Evolutionary conservation across 30 jellyfish, hydroid and myxozoan genomes (phyloP), one percentile per base, ranked within the genome.

Genomic region (Hydra vulgaris): DNA sequence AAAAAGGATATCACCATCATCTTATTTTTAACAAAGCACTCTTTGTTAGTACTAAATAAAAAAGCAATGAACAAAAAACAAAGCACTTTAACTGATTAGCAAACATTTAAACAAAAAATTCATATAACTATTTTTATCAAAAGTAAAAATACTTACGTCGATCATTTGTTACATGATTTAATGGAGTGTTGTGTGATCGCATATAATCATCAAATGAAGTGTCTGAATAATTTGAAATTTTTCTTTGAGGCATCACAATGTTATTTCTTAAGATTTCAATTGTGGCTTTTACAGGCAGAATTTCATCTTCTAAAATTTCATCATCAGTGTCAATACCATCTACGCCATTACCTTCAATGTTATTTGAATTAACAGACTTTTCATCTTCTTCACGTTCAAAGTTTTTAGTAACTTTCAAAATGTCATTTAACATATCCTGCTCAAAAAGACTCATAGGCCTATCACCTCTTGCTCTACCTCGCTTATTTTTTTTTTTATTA

Each of bases 381-480:
- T 78, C 23, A 23, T 66, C 81, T 15, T 80, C 81, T 23, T 78
- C 77, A 19, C 67, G 61, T 18, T 78, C 77, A 68, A 68, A 68
- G 15, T 68, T 68, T 7, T 68, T 23, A 68, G 75, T 68, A 20
- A 68, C 75, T 0, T 80, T 80, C 21, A 66, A 21, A 80, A 80
- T 80, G 23, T 80, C 87, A 67, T 54, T 54, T 24, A 80, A 55
- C 85, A 78, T 78, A 25, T 80, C 87, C 67, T 80, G 87, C 67
- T 69, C 87, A 80, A 27, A 80, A 25, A 80, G 54, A 80, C 87
- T 80, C 81, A 22, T 67, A 15, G 87, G 87, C 1, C 87, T 82
- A 23, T 80, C 87, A 21, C 87, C 87, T 70, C 70, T 56, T 19
- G 85, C 66, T 53, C 85, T 22, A 68, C 75, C 75, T 21, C 68